Percentiles rank a stretch among this genome's conserved stretches.
phyloP scores from a whole-genome alignment of 2,797 vertebrate species.

The Rhabdomys pumilio region DNA sequence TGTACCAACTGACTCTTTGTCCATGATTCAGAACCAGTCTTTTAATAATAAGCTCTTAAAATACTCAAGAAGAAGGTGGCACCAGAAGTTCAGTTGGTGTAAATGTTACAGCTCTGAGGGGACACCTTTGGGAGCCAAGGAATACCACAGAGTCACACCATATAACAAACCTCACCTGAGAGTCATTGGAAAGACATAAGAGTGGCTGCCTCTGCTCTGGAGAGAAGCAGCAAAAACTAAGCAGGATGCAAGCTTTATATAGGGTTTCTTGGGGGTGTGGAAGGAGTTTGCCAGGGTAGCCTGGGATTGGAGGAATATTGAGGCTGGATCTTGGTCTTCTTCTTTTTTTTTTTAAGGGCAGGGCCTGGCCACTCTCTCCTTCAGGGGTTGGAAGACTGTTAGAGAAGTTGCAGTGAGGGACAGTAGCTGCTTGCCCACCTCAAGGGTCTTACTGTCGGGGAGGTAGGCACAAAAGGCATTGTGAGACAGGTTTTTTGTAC shows the following conservation, averaged over 20 bases:
- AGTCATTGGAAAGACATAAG: neutral
- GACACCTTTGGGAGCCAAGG: neutral
- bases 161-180: neutral
- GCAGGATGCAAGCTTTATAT: neutral
- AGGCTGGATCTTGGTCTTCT: neutral
- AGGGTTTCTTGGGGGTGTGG: neutral
- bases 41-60: constrained; percentile 16
- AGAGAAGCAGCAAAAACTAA: neutral
- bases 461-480: neutral
- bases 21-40: neutral
- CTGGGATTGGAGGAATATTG: neutral
- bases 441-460: neutral
- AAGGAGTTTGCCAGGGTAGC: neutral
- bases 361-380: neutral
- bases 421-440: neutral
- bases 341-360: neutral
- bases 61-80: constrained; percentile 2
- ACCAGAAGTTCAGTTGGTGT: neutral
- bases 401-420: neutral
- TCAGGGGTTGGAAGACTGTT: neutral
- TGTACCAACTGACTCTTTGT: neutral
- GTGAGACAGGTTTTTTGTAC: neutral
- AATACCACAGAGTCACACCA: neutral
- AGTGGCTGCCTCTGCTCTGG: neutral
- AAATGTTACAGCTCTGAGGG: neutral